Conservation (phyloP, 1,140 invertebrate genomes). For the Argopecten irradians region DNA sequence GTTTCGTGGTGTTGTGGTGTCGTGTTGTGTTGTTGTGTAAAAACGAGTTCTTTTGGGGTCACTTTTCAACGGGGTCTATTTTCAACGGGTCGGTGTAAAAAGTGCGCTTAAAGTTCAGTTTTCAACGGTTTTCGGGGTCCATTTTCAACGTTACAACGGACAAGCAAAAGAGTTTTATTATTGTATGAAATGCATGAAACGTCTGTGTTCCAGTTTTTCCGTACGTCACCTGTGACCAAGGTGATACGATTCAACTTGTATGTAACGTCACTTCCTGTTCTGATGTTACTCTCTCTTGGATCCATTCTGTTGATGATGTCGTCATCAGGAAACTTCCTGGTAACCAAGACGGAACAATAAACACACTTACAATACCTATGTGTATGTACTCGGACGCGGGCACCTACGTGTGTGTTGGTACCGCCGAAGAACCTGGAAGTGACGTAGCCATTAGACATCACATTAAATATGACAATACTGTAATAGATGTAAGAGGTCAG, state of each 20-base stretch:
- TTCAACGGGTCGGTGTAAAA: too few species aligned
- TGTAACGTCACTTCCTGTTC: slow-evolving; percentile 6
- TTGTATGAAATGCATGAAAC: too few species aligned
- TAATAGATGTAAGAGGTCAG: background rate
- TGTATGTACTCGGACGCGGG: background rate
- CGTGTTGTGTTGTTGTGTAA: too few species aligned
- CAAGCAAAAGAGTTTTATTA: too few species aligned
- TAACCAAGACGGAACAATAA: background rate
- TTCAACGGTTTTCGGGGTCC: too few species aligned
- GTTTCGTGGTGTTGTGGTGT: too few species aligned
- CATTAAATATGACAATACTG: background rate
- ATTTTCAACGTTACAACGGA: too few species aligned
- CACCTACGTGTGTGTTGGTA: background rate
- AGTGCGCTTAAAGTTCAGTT: too few species aligned
- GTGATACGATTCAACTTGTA: background rate
- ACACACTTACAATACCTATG: background rate
- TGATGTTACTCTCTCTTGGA: background rate
- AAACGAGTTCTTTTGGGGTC: too few species aligned
- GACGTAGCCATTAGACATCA: background rate
- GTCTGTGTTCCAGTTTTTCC: background rate
- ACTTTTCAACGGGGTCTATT: too few species aligned
- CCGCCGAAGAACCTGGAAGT: background rate
- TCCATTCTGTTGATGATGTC: background rate
- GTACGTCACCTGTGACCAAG: background rate
- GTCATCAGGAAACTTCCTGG: background rate